Percentiles rank a stretch among this genome's conserved stretches.
phyloP scores from a whole-genome alignment of 2,888 invertebrate species.

The Trichacis sp. region DNA sequence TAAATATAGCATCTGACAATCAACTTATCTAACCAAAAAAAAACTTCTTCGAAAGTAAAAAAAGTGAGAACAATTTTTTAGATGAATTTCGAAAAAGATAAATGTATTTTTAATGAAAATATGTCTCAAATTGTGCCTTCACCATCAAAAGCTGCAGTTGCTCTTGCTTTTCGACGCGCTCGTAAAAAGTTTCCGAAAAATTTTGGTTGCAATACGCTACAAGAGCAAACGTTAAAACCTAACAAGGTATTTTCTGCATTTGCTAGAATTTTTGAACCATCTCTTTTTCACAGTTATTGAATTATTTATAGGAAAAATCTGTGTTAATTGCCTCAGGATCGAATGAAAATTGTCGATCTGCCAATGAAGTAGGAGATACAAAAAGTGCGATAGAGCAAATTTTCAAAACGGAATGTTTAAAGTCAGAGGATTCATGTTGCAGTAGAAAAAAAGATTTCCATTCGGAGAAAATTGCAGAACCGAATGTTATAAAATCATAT shows the following conservation, averaged over 20 bases:
- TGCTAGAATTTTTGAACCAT: too few species aligned
- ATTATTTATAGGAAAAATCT: too few species aligned
- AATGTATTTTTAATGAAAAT: too few species aligned
- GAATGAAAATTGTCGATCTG: not conserved
- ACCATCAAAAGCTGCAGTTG: slow-evolving; percentile 54
- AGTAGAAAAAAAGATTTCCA: not conserved
- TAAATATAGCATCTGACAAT: too few species aligned
- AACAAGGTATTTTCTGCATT: slow-evolving; percentile 29
- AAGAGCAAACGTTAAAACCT: slow-evolving; percentile 16
- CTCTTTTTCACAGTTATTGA: too few species aligned
- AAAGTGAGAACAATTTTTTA: too few species aligned
- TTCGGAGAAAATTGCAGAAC: not conserved
- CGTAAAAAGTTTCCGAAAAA: slow-evolving; percentile 60
- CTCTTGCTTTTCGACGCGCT: slow-evolving; percentile 59
- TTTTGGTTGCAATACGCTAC: slow-evolving; percentile 40
- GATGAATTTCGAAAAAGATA: too few species aligned
- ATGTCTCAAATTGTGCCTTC: slow-evolving; percentile 29
- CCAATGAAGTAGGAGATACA: not conserved
- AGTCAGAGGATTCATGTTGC: not conserved
- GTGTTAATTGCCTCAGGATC: too few species aligned
- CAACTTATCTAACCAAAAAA: too few species aligned
- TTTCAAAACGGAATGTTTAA: not conserved
- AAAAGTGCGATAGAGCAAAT: not conserved
- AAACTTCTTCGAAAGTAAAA: too few species aligned
- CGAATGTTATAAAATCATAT: not conserved